phyloP scores from a whole-genome alignment of 1,140 invertebrate species.

The Tribolium castaneum region DNA sequence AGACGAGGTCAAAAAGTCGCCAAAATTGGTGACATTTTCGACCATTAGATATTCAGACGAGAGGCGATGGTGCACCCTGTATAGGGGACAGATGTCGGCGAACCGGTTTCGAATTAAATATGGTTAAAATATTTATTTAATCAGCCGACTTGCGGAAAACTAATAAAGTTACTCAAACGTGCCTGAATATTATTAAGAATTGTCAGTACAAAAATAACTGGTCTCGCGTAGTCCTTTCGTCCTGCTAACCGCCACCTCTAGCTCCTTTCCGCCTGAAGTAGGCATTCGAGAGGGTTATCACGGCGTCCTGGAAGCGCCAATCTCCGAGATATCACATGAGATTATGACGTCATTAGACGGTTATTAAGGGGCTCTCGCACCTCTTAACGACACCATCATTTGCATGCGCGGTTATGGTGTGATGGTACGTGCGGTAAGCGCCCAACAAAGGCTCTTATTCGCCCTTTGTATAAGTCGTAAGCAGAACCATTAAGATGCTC shows the following conservation, averaged over 20 bases:
- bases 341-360: constrained; percentile 51
- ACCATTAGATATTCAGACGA: too few species aligned
- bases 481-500: constrained; percentile 15
- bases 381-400: constrained; percentile 47
- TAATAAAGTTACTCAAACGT: too few species aligned
- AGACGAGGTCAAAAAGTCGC: neutral
- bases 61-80: too few species aligned
- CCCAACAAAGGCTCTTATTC: constrained; percentile 18
- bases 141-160: too few species aligned
- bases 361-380: constrained; percentile 51
- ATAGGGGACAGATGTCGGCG: too few species aligned
- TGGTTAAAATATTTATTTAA: too few species aligned
- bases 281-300: constrained; percentile 43
- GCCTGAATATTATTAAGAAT: too few species aligned
- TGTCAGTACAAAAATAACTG: too few species aligned
- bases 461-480: constrained; percentile 21
- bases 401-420: constrained; percentile 39
- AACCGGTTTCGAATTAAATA: too few species aligned
- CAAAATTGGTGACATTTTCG: neutral
- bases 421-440: constrained; percentile 28
- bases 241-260: neutral
- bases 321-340: constrained; percentile 52
- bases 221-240: neutral
- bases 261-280: neutral
- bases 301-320: constrained; percentile 44